Evolutionary conservation across 1,140 invertebrate genomes (phyloP).

Genomic region (Stenopsyche tienmushanensis): DNA sequence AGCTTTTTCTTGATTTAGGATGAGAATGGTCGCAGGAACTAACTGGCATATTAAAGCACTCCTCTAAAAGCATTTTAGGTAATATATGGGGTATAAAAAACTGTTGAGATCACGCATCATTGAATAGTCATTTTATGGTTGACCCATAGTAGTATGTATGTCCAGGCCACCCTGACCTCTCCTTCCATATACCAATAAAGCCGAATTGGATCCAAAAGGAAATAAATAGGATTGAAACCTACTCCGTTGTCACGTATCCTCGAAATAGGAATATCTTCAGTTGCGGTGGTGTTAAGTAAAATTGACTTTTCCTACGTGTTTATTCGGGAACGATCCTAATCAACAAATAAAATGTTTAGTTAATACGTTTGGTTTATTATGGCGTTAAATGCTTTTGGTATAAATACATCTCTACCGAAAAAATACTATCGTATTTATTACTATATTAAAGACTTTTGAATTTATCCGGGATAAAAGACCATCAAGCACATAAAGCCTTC

Average conservation of each 20-base stretch:
- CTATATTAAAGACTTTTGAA: too few species aligned
- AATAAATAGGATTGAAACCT: constrained; percentile 23
- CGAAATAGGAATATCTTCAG: constrained; percentile 23
- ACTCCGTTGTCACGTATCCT: constrained; percentile 20
- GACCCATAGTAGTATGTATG: not conserved
- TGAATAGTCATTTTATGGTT: not conserved
- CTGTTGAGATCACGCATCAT: too few species aligned
- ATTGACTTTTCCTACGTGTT: constrained; percentile 26
- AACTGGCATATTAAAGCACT: too few species aligned
- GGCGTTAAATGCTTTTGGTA: not conserved
- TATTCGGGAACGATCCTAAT: not conserved
- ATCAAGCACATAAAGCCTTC: too few species aligned
- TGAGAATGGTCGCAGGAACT: too few species aligned
- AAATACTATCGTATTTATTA: not conserved
- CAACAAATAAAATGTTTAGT: not conserved
- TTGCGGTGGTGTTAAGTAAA: constrained; percentile 25
- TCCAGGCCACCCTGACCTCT: constrained; percentile 9
- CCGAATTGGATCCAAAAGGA: constrained; percentile 28
- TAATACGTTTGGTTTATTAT: not conserved
- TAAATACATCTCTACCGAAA: not conserved
- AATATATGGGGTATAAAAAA: too few species aligned
- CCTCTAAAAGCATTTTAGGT: too few species aligned
- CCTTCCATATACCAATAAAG: constrained; percentile 13
- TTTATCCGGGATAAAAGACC: too few species aligned
- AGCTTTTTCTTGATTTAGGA: too few species aligned